Evolutionary conservation across 1,140 invertebrate genomes (phyloP).

Genomic region (Idris sp.): DNA sequence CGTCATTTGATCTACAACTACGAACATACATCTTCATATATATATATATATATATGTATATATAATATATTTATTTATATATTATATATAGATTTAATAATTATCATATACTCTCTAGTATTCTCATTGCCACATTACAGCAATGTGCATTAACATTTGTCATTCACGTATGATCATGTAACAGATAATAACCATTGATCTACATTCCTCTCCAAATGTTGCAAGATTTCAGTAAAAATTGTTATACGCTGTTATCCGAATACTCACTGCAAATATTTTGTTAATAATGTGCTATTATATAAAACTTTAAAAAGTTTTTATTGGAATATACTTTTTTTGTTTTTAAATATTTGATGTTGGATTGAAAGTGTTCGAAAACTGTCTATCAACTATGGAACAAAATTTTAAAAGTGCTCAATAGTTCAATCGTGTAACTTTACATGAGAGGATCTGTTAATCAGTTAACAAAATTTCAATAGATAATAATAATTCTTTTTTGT

Average conservation of each 20-base stretch:
- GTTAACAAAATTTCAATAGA: too few relatives aligned
- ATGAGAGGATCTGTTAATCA: slow-evolving; percentile 1
- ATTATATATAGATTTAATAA: slow-evolving; percentile 68
- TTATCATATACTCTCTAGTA: slow-evolving; percentile 73
- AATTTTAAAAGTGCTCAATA: too few relatives aligned
- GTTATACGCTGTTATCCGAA: slow-evolving; percentile 52
- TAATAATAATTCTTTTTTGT: too few relatives aligned
- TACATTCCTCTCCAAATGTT: slow-evolving; percentile 22
- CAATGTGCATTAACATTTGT: slow-evolving; percentile 68
- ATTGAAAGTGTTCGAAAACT: too few relatives aligned
- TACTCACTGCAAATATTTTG: slow-evolving; percentile 57
- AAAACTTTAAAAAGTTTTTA: slow-evolving; percentile 33
- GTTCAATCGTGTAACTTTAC: background rate
- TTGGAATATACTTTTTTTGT: too few relatives aligned
- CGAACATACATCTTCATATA: slow-evolving; percentile 67
- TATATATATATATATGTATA: slow-evolving; percentile 49
- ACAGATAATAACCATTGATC: slow-evolving; percentile 64
- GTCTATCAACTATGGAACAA: too few relatives aligned
- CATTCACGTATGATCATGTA: slow-evolving; percentile 57
- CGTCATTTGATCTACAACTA: slow-evolving; percentile 68
- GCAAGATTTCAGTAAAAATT: slow-evolving; percentile 63
- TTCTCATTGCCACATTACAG: slow-evolving; percentile 64
- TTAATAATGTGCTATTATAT: slow-evolving; percentile 28
- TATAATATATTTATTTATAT: slow-evolving; percentile 11
- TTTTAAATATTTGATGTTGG: slow-evolving; percentile 8